Evolutionary conservation across 2,113 vertebrate species (phyloP), one percentile per base, ranked within the genome.

Genomic region (Urocynchramus pylzowi): DNA sequence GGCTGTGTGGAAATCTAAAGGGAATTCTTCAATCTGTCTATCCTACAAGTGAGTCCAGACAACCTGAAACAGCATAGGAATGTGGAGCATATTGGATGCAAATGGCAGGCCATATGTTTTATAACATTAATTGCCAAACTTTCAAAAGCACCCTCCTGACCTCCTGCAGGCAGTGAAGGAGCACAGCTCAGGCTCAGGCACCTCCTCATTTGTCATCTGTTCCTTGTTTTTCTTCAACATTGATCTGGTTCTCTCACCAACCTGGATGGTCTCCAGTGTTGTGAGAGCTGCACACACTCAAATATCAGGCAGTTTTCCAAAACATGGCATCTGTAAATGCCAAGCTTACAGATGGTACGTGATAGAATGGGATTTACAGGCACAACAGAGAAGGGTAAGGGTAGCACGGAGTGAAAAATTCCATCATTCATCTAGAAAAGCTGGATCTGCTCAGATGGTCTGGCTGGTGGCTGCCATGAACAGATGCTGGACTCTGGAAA

Each of bases 61-160:
- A 94, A 89, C 81, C 84, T 76, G 63, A 87, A 93, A 71, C 61
- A 93, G 84, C 78, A 93, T 79, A 77, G 84, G 57, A 91, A 82
- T 64, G 53, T 65, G 63, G 84, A 79, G 41, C 81, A 91, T 84
- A 95, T 76, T 95, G 91, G 78, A 80, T 69, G 70, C 92, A 91
- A 93, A 95, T 79, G 75, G 44, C 47, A 94, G 59, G 54, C 90
- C 88, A 61, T 93, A 93, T 94, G 88, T 92, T 96, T 91, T 93
- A 41, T 31, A 86, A 45, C 85, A 67, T 86, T 86, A 73, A 93
- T 88, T 83, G 71, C 71, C 79, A 92, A 80, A 92, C 94, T 93
- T 92, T 61, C 54, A 41, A 79, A 83, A 92, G 85, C 67, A 74
- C 21, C 83, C 59, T 70, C 15, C 49, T 90, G 90, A 86, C 75